phyloP scores from a whole-genome alignment of 1,140 invertebrate genomes.

The Drosophila sucinea region DNA sequence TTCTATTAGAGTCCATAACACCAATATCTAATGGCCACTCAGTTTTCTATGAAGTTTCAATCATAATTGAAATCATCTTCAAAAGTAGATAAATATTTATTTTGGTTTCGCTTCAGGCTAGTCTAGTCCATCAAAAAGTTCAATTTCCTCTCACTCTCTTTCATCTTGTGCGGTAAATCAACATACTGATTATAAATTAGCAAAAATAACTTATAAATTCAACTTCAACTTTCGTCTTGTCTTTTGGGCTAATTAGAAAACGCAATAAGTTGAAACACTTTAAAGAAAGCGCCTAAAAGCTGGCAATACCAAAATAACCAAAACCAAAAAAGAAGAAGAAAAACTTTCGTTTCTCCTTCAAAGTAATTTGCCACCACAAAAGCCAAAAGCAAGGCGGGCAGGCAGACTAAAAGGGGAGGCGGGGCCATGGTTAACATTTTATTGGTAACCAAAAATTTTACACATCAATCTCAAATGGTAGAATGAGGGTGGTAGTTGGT shows the following conservation, averaged over 20 bases:
- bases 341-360: slow-evolving; percentile 44
- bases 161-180: slow-evolving; percentile 66
- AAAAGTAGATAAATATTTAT: background rate
- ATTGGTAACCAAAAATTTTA: slow-evolving; percentile 78
- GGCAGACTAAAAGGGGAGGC: slow-evolving; percentile 6
- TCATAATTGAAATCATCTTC: background rate
- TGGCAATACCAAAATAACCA: slow-evolving; percentile 19
- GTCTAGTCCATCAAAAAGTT: slow-evolving; percentile 35
- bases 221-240: slow-evolving; percentile 17
- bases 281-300: slow-evolving; percentile 42
- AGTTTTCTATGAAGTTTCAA: background rate
- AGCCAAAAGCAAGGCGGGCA: slow-evolving; percentile 28
- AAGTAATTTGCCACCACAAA: slow-evolving; percentile 73
- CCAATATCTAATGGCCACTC: background rate
- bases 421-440: slow-evolving; percentile 65
- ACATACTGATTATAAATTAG: slow-evolving; percentile 79
- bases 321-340: background rate
- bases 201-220: slow-evolving; percentile 44
- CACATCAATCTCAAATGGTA: slow-evolving; percentile 63
- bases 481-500: background rate
- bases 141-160: slow-evolving; percentile 23
- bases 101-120: slow-evolving; percentile 8
- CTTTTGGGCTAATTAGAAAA: slow-evolving; percentile 58
- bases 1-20: background rate
- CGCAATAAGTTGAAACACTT: slow-evolving; percentile 53